Evolutionary conservation across 2,888 invertebrate genomes (phyloP).

Genomic region (Troides helena): DNA sequence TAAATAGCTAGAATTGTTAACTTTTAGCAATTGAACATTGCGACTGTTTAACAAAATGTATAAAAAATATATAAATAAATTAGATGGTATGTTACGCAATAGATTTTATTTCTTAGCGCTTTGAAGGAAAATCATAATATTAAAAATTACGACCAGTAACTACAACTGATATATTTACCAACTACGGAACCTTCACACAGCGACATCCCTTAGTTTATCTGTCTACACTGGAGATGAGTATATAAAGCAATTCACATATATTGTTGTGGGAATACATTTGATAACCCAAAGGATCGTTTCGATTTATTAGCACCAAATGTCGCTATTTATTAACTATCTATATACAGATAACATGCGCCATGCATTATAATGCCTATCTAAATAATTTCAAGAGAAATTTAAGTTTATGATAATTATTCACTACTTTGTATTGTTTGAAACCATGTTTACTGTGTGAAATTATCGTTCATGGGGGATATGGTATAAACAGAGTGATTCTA

Average conservation of each 20-base stretch:
- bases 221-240: background rate
- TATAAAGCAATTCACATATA: conserved; percentile 1
- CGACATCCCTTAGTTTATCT: background rate
- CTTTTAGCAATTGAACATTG: background rate
- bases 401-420: no score
- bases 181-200: background rate
- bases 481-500: no score
- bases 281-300: conserved; percentile 39
- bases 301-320: conserved; percentile 73
- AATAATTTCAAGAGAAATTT: conserved; percentile 3
- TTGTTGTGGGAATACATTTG: background rate
- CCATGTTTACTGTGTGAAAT: no score
- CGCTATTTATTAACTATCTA: conserved; percentile 65
- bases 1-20: background rate
- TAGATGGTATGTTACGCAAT: no score
- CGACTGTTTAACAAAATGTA: background rate
- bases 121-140: background rate
- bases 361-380: conserved; percentile 41
- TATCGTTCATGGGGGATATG: no score
- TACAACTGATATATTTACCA: background rate
- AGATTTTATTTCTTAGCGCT: background rate
- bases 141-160: background rate
- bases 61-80: background rate
- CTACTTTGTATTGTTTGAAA: no score
- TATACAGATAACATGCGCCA: conserved; percentile 49